Evolutionary conservation across 2,888 invertebrate species (phyloP), one percentile per base, ranked within the genome.

Genomic region (Xestia c-nigrum): DNA sequence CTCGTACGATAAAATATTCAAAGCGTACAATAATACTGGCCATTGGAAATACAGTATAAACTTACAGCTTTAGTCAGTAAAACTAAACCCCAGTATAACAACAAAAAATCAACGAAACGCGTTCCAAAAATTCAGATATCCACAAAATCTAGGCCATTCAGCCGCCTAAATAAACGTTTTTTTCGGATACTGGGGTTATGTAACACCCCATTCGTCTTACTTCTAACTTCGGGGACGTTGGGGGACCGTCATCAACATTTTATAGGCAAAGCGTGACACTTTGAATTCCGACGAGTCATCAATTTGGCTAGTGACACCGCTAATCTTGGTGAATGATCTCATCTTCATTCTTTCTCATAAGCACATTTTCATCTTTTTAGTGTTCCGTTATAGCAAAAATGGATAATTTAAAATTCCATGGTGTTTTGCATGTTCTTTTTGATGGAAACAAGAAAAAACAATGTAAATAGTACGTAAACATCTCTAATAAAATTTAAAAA

Each of bases 321-420:
- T 74, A 52, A 74, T 81, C 77, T 81, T 31, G 24, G 64, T 5
- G 63, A 40, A 46, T 55, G 68, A 84, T 74, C 76, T n/a, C n/a
- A n/a, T n/a, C n/a, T n/a, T n/a, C n/a, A n/a, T n/a, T n/a, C n/a
- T n/a, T n/a, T n/a, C n/a, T n/a, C n/a, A n/a, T n/a, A n/a, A n/a
- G 24, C 83, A 78, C 74, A 46, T 74, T 78, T 78, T 46, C 52
- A 67, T 81, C 14, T 59, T 57, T 69, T 59, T 50, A 59, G 16
- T 47, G 38, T 64, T 19, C 0, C 47, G 65, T 16, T 1, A 24
- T 10, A 46, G 19, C 43, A 6, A 52, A 52, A 65, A 65, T 47
- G 46, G 40, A 43, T 12, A 16, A 19, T 43, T 55, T 46, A 16
- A 57, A 59, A 64, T 57, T 50, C 19, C 24, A 57, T 24, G 12